Conservation (phyloP, 92 coral and sea anemone genomes). For the Zoanthus solanderi region DNA sequence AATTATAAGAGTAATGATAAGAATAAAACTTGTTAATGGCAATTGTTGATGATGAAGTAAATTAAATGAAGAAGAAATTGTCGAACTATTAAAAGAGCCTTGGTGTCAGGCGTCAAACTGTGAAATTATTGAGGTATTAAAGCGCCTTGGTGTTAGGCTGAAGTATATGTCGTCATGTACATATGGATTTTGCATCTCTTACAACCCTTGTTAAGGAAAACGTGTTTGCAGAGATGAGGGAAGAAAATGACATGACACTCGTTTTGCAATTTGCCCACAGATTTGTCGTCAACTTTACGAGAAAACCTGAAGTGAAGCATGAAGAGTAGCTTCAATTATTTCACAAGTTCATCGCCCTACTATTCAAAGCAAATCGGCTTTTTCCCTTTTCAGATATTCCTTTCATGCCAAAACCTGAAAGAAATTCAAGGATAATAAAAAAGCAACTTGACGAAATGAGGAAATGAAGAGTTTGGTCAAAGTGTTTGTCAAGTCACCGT, state of each 20-base stretch:
- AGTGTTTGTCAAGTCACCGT: too few relatives aligned
- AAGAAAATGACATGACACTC: conserved; percentile 33
- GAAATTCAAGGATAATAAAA: conserved; percentile 40
- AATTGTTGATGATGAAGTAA: too few relatives aligned
- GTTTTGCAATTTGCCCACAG: conserved; percentile 54
- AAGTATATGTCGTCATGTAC: not conserved
- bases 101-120: too few relatives aligned
- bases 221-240: too few relatives aligned
- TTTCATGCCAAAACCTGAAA: conserved; percentile 39
- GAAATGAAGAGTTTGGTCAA: conserved; percentile 4
- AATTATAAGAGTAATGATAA: too few relatives aligned
- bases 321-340: conserved; percentile 37
- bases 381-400: not conserved
- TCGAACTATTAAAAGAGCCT: too few relatives aligned
- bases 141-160: too few relatives aligned
- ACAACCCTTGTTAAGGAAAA: conserved; percentile 33
- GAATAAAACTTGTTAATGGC: too few relatives aligned
- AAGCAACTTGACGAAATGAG: conserved; percentile 35
- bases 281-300: conserved; percentile 37
- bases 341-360: conserved; percentile 44
- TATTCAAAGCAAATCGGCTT: conserved; percentile 21
- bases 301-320: conserved; percentile 46
- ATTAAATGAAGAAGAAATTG: too few relatives aligned
- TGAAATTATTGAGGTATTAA: too few relatives aligned
- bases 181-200: conserved; percentile 7